Base-by-base conservation (phyloP, 2,797 vertebrate genomes). In the Lophotriccus pileatus region DNA sequence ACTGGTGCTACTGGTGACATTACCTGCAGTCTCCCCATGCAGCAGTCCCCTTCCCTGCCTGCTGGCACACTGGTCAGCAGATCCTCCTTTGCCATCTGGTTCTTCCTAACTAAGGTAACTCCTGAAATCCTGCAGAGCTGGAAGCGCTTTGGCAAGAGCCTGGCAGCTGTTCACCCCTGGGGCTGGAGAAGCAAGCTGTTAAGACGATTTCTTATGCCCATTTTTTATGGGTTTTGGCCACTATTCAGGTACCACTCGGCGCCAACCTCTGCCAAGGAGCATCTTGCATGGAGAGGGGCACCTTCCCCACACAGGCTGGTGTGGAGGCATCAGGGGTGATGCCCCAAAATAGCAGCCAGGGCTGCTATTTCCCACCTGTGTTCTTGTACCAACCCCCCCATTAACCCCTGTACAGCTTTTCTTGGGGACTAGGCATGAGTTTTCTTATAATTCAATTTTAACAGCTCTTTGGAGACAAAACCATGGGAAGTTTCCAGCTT, bases 401-500 rank as follows among this genome's bases (percentile, higher is more conserved):
- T 2, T 7, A 2, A 6, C 12, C 5, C 37, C 49, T 24, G 44
- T 12, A 11, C 56, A 34, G 28, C 34, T 47, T 46, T 70, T 37
- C 56, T 32, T 20, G 9, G 27, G 11, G 32, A 32, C 28, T 63
- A 63, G 27, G 39, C 37, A 32, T 10, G 13, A 43, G 60, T 43
- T 67, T 58, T 30, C 34, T 14, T 21, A 28, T 58, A 28, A 60
- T 5, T 62, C 23, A 20, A 8, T 30, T 60, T 36, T n/a, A 56
- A 46, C 76, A 53, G 44, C 36, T 17, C 34, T 37, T 30, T 32
- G 59, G 44, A 73, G 27, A n/a, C 44, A 10, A 43, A 28, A 4
- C 13, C 28, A 3, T 0, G 4, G 46, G 4, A 6, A 39, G 24
- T 53, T 50, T 55, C 67, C 56, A 11, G 3, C 18, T 16, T 3